These are phyloP conservation scores for Thera britannica DNA, from an alignment of 2,888 invertebrate genomes.

Conservation along the genomic window DNA sequence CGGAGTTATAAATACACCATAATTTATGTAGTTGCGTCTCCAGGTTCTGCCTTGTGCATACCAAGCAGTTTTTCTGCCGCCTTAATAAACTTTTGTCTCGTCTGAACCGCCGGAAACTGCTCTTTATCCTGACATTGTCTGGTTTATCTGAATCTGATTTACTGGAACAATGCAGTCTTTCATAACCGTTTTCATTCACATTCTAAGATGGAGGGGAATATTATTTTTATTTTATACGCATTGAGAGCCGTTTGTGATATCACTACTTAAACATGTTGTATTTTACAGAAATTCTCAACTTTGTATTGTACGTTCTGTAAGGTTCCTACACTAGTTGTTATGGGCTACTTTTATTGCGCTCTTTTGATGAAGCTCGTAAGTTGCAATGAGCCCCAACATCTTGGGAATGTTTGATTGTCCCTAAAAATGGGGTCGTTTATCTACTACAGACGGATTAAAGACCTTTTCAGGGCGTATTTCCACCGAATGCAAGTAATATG, in stretches of 20 bases:
- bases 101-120: conserved; percentile 72
- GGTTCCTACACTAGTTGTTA: background rate
- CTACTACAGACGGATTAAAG: conserved; percentile 71
- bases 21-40: conserved; percentile 58
- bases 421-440: conserved; percentile 63
- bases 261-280: conserved; percentile 11
- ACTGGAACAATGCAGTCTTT: conserved; percentile 61
- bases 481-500: conserved; percentile 73
- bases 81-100: conserved; percentile 67
- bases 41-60: conserved; percentile 65
- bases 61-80: conserved; percentile 67
- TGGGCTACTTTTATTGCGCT: conserved; percentile 36
- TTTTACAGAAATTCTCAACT: background rate
- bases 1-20: conserved; percentile 48
- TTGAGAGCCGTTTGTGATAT: conserved; percentile 41
- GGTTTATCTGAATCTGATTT: conserved; percentile 68
- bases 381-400: conserved; percentile 52
- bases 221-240: conserved; percentile 45
- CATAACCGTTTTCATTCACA: conserved; percentile 46
- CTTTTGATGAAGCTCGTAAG: conserved; percentile 40
- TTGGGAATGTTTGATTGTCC: conserved; percentile 63
- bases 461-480: conserved; percentile 73
- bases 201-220: conserved; percentile 6
- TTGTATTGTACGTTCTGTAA: background rate
- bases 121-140: conserved; percentile 71